These are phyloP conservation scores for Drosophila lacertosa DNA, from an alignment of 1,140 invertebrate genomes.

Conservation along the genomic window DNA sequence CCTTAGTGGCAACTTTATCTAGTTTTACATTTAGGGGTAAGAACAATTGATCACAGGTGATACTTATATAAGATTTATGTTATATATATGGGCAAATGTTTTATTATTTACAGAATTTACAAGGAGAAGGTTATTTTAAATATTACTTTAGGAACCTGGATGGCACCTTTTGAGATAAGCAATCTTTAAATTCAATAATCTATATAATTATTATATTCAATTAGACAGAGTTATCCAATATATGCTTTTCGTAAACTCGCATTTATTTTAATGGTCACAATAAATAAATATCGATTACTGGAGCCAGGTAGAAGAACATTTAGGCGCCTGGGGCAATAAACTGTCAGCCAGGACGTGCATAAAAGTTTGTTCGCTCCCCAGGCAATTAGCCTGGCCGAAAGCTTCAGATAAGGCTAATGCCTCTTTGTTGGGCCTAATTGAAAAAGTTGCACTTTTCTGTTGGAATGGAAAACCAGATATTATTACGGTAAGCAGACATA, in stretches of 20 bases:
- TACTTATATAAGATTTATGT: no score
- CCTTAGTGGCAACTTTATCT: no score
- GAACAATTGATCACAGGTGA: no score
- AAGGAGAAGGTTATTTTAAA: no score
- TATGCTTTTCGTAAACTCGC: neutral
- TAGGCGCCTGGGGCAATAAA: slow-evolving; percentile 49
- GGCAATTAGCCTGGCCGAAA: slow-evolving; percentile 48
- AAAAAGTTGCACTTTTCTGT: slow-evolving; percentile 68
- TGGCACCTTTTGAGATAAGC: no score
- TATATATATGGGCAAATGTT: no score
- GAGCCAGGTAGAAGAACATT: slow-evolving; percentile 46
- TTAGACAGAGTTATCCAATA: neutral
- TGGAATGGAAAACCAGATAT: slow-evolving; percentile 20
- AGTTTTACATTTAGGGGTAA: no score
- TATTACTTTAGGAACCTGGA: no score
- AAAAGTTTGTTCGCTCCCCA: slow-evolving; percentile 60
- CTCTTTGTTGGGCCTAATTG: slow-evolving; percentile 56
- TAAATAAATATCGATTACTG: slow-evolving; percentile 75
- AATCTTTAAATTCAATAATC: no score
- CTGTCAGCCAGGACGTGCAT: slow-evolving; percentile 67
- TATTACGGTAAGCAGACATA: slow-evolving; percentile 33
- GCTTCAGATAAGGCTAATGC: slow-evolving; percentile 66
- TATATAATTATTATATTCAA: no score
- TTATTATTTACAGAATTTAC: no score
- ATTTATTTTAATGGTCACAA: slow-evolving; percentile 64